Evolutionary conservation across 2,888 invertebrate species (phyloP).

Genomic region (Megalurothrips usitatus): DNA sequence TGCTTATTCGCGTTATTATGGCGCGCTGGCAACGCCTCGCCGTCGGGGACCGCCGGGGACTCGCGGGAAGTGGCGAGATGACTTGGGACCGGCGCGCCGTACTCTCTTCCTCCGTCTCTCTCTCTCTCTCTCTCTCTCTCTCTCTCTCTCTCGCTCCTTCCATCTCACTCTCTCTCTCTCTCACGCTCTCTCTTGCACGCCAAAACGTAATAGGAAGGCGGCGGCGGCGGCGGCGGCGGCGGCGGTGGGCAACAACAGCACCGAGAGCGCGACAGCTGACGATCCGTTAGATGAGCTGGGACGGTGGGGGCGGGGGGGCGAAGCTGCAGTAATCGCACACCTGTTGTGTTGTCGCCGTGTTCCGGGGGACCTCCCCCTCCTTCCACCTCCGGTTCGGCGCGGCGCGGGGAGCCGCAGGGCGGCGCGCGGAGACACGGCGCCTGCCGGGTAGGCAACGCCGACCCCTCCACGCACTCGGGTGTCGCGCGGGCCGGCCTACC

Average conservation of each 20-base stretch:
- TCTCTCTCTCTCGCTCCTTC: too few relatives aligned
- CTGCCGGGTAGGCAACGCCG: background rate
- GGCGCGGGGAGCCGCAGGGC: background rate
- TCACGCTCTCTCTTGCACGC: too few relatives aligned
- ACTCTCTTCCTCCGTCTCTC: background rate
- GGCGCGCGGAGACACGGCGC: background rate
- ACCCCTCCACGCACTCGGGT: too few relatives aligned
- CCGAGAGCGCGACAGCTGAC: conserved; percentile 4
- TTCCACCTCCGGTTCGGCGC: background rate
- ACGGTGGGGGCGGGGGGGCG: background rate
- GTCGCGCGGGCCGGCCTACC: too few relatives aligned
- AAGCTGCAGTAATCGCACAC: background rate
- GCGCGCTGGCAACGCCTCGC: background rate
- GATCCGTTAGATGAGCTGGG: background rate
- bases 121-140: background rate
- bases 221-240: too few relatives aligned
- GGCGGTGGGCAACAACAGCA: too few relatives aligned
- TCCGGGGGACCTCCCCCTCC: background rate
- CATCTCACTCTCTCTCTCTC: too few relatives aligned
- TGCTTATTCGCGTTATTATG: background rate
- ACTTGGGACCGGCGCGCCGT: background rate
- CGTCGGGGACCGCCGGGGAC: background rate
- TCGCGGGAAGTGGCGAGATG: background rate
- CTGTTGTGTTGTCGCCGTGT: conserved; percentile 15
- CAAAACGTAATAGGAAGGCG: too few relatives aligned